Base-by-base conservation (phyloP, 1,140 invertebrate genomes). In the Diorhabda sublineata region DNA sequence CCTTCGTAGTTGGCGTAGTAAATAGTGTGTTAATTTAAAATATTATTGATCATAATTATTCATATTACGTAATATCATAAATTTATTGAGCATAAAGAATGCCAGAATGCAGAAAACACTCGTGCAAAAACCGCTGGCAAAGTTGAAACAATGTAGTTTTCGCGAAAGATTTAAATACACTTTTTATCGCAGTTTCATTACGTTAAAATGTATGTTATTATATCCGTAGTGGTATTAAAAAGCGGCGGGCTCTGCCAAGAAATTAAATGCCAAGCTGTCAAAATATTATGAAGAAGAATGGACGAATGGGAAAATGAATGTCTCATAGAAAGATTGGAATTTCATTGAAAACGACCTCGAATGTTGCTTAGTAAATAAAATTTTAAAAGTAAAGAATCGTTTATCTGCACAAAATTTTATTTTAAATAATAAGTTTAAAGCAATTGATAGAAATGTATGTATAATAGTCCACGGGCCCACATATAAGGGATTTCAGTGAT, bases 141-240 rank as follows among this genome's bases (percentile, higher is more conserved):
- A 45, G 44, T 57, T 43, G 63, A 57, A 64, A 63, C 63, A 64
- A 64, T 64, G 63, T 64, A 64, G 63, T 64, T 64, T 64, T 45
- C 41, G 63, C 63, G 26, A 26, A 64, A 64, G 63, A 64, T 64
- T 64, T 64, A 64, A 64, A 64, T 64, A 64, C 63, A 64, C 45
- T 64, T 64, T 64, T 64, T 64, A 64, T 64, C 63, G 63, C 63
- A 64, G 45, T 64, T 64, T 64, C 63, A 64, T 64, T 64, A 64
- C 63, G 63, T 64, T 64, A 64, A 64, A 64, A 64, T 64, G 63
- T 64, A 57, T 64, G 63, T 64, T 64, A 64, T 64, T 64, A 64
- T n/a, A n/a, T 52, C 63, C 63, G 63, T 64, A 41, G 63, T 64
- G 56, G 63, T 56, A 64, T 64, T 64, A 64, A 64, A 64, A 64